Evolutionary conservation across 2,113 vertebrate genomes (phyloP).

Genomic region (Mesoclemmys tuberculata): DNA sequence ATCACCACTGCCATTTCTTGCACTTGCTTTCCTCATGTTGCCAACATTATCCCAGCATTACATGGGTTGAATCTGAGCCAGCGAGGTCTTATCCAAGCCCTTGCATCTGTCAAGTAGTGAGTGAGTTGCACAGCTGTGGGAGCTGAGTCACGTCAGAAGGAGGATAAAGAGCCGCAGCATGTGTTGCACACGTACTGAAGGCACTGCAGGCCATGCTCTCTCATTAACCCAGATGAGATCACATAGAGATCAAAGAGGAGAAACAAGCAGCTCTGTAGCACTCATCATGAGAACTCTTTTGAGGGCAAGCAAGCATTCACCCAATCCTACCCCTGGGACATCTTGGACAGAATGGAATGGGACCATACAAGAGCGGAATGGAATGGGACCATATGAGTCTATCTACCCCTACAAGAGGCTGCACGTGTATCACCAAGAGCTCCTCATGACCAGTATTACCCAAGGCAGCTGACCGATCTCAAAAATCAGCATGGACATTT

Average conservation of each 20-base stretch:
- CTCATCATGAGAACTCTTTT: background rate
- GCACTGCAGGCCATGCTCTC: background rate
- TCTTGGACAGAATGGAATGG: background rate
- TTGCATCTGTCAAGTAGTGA: background rate
- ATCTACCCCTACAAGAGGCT: accelerated
- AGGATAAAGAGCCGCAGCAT: background rate
- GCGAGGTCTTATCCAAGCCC: background rate
- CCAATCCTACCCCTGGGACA: background rate
- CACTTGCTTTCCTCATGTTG: background rate
- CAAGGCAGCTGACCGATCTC: background rate
- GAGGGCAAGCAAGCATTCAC: background rate
- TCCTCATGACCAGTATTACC: background rate
- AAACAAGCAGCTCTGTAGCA: background rate
- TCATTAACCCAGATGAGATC: background rate
- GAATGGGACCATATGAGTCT: background rate
- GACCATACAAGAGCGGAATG: background rate
- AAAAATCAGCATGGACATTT: background rate
- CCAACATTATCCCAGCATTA: background rate
- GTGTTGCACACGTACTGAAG: background rate
- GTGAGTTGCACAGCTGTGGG: background rate
- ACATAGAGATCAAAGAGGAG: background rate
- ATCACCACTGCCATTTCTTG: background rate
- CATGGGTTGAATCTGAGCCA: background rate
- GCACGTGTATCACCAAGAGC: background rate
- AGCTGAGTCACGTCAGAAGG: background rate